phyloP scores from a whole-genome alignment of 2,113 vertebrate genomes.

The Clupea harengus region DNA sequence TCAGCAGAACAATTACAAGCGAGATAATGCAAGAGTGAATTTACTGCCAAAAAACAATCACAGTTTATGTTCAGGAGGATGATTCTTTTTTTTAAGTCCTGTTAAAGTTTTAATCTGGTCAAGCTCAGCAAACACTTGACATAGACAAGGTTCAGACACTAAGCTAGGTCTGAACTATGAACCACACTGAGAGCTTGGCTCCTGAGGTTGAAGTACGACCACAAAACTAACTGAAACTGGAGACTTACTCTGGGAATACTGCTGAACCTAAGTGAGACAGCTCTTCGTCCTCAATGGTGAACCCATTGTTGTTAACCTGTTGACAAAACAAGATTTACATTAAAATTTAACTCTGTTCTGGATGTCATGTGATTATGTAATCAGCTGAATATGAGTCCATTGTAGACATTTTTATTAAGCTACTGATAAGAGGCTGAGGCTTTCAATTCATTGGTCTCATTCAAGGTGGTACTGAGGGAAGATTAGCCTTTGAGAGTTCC shows the following conservation, averaged over 20 bases:
- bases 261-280: constrained; percentile 96
- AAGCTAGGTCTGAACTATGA: too few relatives aligned
- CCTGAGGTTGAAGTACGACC: neutral
- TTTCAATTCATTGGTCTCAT: neutral
- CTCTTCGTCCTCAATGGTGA: constrained; percentile 97
- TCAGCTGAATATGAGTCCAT: neutral
- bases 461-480: neutral
- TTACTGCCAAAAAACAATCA: neutral
- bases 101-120: too few relatives aligned
- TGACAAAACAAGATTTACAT: neutral
- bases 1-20: neutral
- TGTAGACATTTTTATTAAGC: neutral
- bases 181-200: too few relatives aligned
- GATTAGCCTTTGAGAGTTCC: neutral
- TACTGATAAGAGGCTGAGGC: neutral
- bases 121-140: too few relatives aligned
- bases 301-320: constrained; percentile 98
- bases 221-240: neutral
- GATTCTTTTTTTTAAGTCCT: too few relatives aligned
- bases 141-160: too few relatives aligned
- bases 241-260: constrained; percentile 90
- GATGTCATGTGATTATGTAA: neutral
- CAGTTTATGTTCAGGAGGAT: neutral
- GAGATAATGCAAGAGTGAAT: neutral
- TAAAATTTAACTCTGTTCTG: neutral